A percentile compares a stretch with the other conserved stretches of the same genome.
These are phyloP conservation scores for Watsonalla cultraria DNA, from an alignment of 2,888 invertebrate genomes.

Conservation along the genomic window DNA sequence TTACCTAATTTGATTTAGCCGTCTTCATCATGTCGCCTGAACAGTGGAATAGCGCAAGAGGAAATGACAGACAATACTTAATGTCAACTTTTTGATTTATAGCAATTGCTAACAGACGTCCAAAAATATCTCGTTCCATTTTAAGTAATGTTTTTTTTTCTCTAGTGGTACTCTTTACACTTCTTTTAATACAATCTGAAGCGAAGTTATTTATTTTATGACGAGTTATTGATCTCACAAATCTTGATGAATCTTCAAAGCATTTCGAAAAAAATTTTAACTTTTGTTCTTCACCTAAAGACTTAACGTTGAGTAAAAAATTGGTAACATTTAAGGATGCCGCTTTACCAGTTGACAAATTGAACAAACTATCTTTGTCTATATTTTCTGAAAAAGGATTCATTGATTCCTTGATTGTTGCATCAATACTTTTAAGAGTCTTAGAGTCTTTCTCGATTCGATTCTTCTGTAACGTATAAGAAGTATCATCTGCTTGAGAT, in stretches of 20 bases:
- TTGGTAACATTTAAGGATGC: conserved; percentile 26
- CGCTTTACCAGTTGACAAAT: conserved; percentile 10
- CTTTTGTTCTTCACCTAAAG: conserved; percentile 19
- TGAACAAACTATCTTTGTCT: conserved; percentile 3
- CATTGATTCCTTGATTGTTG: not conserved
- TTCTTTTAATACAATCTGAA: conserved; percentile 17
- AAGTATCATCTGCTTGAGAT: conserved; percentile 24
- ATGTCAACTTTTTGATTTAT: conserved; percentile 31
- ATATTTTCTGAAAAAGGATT: conserved; percentile 5
- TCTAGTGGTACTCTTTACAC: conserved; percentile 17
- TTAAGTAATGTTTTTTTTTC: conserved; percentile 22
- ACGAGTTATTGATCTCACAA: conserved; percentile 23
- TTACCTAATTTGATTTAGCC: conserved; percentile 12
- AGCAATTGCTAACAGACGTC: conserved; percentile 24
- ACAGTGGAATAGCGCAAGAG: conserved; percentile 13
- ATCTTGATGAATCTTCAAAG: conserved; percentile 17
- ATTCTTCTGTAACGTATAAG: conserved; percentile 14
- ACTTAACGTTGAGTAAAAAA: conserved; percentile 27
- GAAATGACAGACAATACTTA: conserved; percentile 27
- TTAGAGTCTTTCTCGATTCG: conserved; percentile 17
- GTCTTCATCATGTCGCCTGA: conserved; percentile 15
- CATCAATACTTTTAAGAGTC: conserved; percentile 1
- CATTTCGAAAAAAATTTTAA: conserved; percentile 25
- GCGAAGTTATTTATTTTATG: conserved; percentile 32
- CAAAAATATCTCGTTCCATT: conserved; percentile 30